Evolutionary conservation across 1,140 invertebrate genomes (phyloP), one percentile per base, ranked within the genome.

Genomic region (Drosophila grimshawi): DNA sequence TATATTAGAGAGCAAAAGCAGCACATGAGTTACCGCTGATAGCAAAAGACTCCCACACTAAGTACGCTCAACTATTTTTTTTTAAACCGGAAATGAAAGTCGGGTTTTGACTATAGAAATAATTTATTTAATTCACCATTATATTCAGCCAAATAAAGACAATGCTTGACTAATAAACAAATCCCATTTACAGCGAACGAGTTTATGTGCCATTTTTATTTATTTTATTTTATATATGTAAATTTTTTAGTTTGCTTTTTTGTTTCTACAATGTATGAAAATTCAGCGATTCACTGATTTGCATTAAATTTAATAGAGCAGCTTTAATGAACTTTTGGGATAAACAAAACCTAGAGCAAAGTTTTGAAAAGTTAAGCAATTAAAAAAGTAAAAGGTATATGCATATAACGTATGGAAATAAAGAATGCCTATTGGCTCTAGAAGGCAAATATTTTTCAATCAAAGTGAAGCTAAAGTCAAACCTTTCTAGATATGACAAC

Each of bases 41-140:
- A 32, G 6, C 27, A 30, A 45, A 19, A 59, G 30, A 46, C 67
- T 56, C 73, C 67, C 61, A 76, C 67, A 57, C 62, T 51, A n/a
- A 41, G 11, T 37, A 35, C 46, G 61, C 6, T 43, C 60, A 65
- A 69, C 5, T 66, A 61, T 72, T 43, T 37, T 43, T 3, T 43
- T 0, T 43, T 43, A n/a, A 43, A n/a, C 83, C 83, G 83, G 83
- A 86, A 86, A 86, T 86, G 80, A 86, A 86, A 86, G 83, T 86
- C 76, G 55, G 49, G 53, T 48, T 76, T 76, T 71, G 57, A 78
- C 56, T 65, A 60, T 60, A 51, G 80, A 63, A 82, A 88, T 83
- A 88, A 82, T 86, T 86, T 86, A 88, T 88, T 86, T 80, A 88
- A 88, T 77, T 74, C 55, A 56, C 71, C 75, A 82, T 82, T 79